Evolutionary conservation across 2,888 invertebrate genomes (phyloP), one percentile per base, ranked within the genome.

Genomic region (Cyclophora albipunctata): DNA sequence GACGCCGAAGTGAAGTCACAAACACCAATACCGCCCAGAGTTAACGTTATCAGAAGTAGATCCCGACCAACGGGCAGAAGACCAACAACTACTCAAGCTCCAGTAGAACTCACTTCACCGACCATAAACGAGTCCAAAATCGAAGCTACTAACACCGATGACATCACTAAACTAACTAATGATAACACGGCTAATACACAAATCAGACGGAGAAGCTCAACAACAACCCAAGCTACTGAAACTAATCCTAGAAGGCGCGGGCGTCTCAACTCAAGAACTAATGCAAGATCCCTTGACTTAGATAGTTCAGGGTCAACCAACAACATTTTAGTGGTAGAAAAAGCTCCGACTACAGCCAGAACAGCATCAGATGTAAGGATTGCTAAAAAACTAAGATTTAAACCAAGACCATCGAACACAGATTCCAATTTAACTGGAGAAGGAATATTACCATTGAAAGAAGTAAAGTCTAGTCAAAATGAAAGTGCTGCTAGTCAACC

Each of bases 361-460:
- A 73, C 68, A 50, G 63, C 70, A 34, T 67, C 62, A 48, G 83
- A 86, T 53, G 56, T 76, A 46, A 77, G 78, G 61, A 77, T 68
- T 51, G 64, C 81, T 34, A 75, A 79, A 47, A 87, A 85, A 69
- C 62, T 88, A 44, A 78, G 78, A 61, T 85, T 81, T 52, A 79
- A 74, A 60, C 69, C 79, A 35, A 69, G 83, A 47, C 64, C 69
- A 46, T 66, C 75, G 5, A 87, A 87, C 63, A 80, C 77, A 6
- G 86, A 87, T 51, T 73, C 83, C 3, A 88, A 88, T 65, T 64
- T 84, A 66, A 83, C 86, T 20, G 81, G 79, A 4, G 77, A 81
- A 66, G 84, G 81, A 53, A 67, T 83, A 40, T 62, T 64, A 57
- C 56, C 68, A 52, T 63, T 68, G 5, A 78, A 77, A 58, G 81